A percentile compares a stretch with the other conserved stretches of the same genome.
Conservation (phyloP, 2,888 invertebrate genomes). For the Deilephila elpenor region DNA sequence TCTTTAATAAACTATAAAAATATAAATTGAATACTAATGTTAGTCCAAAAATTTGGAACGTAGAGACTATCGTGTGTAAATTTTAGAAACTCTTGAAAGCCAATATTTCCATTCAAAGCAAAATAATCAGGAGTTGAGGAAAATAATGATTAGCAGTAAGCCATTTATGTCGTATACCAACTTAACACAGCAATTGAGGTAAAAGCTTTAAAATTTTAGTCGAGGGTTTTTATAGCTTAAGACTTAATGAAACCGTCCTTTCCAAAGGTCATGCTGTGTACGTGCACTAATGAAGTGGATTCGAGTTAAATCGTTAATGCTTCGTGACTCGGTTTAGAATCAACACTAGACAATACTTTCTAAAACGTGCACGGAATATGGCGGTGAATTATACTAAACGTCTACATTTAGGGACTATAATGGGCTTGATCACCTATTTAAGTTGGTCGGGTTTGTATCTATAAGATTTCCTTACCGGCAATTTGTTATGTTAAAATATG, state of each 20-base stretch:
- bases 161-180: not conserved
- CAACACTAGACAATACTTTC: slow-evolving; percentile 21
- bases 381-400: slow-evolving; percentile 13
- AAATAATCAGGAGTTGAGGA: too few relatives aligned
- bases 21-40: too few relatives aligned
- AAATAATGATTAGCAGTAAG: too few relatives aligned
- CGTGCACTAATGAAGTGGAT: slow-evolving; percentile 19
- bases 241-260: slow-evolving; percentile 12
- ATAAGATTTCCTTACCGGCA: not conserved
- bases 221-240: not conserved
- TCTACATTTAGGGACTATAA: slow-evolving; percentile 11
- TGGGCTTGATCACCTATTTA: slow-evolving; percentile 10
- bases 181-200: not conserved
- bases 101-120: too few relatives aligned
- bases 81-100: too few relatives aligned
- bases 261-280: slow-evolving; percentile 13
- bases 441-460: not conserved
- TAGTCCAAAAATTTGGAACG: too few relatives aligned
- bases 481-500: not conserved
- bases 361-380: slow-evolving; percentile 21
- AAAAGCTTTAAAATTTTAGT: not conserved
- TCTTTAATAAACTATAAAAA: too few relatives aligned
- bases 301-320: slow-evolving; percentile 20
- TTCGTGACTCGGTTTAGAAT: slow-evolving; percentile 20
- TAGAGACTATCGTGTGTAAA: too few relatives aligned